A percentile compares a stretch with the other conserved stretches of the same genome.
phyloP scores from a whole-genome alignment of 2,888 invertebrate species.

The Lutraria lutraria region DNA sequence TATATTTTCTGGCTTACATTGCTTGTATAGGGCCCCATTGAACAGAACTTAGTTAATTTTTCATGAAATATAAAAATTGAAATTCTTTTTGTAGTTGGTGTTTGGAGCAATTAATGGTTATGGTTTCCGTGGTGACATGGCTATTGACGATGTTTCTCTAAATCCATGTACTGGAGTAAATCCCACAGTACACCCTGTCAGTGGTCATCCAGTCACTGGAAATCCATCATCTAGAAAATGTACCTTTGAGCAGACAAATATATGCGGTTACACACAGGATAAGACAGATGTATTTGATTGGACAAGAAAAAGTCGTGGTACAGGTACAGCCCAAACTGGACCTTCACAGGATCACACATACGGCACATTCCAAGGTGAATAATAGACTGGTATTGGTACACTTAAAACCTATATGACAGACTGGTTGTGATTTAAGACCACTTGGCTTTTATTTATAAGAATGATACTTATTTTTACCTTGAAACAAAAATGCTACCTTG shows the following conservation, averaged over 20 bases:
- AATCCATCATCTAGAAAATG: slow-evolving; percentile 69
- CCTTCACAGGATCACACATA: slow-evolving; percentile 81
- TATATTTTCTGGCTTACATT: no score
- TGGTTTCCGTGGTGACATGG: slow-evolving; percentile 78
- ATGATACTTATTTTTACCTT: no score
- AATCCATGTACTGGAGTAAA: slow-evolving; percentile 68
- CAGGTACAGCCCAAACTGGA: slow-evolving; percentile 70
- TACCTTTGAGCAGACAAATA: slow-evolving; percentile 77
- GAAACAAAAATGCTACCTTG: no score
- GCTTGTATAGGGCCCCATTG: no score
- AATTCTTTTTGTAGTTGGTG: slow-evolving; percentile 73
- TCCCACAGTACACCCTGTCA: slow-evolving; percentile 51
- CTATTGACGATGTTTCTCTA: slow-evolving; percentile 80
- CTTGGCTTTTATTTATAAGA: no score
- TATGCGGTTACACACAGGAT: slow-evolving; percentile 82
- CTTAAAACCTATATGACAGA: no score
- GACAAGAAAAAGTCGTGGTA: slow-evolving; percentile 70
- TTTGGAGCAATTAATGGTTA: slow-evolving; percentile 77
- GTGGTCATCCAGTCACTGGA: slow-evolving; percentile 45
- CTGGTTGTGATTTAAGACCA: no score
- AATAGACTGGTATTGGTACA: no score
- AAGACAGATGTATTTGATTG: slow-evolving; percentile 78
- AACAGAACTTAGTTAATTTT: no score
- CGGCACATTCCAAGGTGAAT: slow-evolving; percentile 74
- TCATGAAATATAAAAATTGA: no score